Percentiles rank a stretch among this genome's conserved stretches.
These are phyloP conservation scores for Unio delphinus DNA, from an alignment of 2,888 invertebrate genomes.

Conservation along the genomic window DNA sequence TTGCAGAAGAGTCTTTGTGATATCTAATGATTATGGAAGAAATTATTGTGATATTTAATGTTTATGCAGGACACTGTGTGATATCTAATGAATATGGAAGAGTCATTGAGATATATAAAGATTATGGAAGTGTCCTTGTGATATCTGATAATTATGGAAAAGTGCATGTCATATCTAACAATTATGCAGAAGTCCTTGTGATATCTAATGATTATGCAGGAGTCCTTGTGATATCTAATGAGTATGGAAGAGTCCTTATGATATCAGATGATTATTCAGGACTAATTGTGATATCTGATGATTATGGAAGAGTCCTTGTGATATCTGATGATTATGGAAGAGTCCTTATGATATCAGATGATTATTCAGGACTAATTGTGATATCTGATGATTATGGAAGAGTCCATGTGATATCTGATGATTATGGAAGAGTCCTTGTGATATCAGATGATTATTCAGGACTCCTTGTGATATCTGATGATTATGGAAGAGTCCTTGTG, in stretches of 20 bases:
- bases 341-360: slow-evolving; percentile 39
- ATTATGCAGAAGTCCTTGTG: too few species aligned
- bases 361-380: too few species aligned
- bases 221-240: too few species aligned
- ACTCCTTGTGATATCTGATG: too few species aligned
- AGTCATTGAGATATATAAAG: slow-evolving; percentile 43
- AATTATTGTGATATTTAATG: slow-evolving; percentile 67
- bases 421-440: too few species aligned
- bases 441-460: too few species aligned
- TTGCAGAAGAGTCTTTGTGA: slow-evolving; percentile 23
- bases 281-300: slow-evolving; percentile 19
- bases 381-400: not conserved
- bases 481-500: slow-evolving; percentile 71
- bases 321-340: not conserved
- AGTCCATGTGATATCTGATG: slow-evolving; percentile 42
- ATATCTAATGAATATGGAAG: not conserved
- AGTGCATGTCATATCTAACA: too few species aligned
- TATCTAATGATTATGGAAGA: slow-evolving; percentile 52
- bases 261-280: too few species aligned
- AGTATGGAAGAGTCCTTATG: too few species aligned
- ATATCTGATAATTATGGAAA: too few species aligned
- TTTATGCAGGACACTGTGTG: too few species aligned
- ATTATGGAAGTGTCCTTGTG: slow-evolving; percentile 70
- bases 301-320: slow-evolving; percentile 21
- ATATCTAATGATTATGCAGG: too few species aligned